Evolutionary conservation across 2,113 vertebrate genomes (phyloP).

Genomic region (Phyllostomus hastatus): DNA sequence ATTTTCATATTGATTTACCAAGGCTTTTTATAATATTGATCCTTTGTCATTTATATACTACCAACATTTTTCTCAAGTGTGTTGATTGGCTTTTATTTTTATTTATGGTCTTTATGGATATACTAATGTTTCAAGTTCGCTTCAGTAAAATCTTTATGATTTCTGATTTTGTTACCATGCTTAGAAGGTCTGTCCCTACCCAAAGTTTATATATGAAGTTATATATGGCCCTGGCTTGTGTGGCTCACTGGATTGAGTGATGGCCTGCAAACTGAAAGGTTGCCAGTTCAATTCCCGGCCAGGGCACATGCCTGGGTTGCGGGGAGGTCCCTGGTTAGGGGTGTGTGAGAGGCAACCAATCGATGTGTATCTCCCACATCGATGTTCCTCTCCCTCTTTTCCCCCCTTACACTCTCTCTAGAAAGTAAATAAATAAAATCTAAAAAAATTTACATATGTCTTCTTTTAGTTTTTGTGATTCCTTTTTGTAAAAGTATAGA

Average conservation of each 20-base stretch:
- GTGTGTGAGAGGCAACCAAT: too few species aligned
- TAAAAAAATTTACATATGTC: background rate
- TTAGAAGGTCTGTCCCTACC: background rate
- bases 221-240: background rate
- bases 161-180: slow-evolving; percentile 24
- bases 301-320: too few species aligned
- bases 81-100: slow-evolving; percentile 61
- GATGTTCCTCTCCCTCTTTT: too few species aligned
- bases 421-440: too few species aligned
- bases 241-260: too few species aligned
- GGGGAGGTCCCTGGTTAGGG: too few species aligned
- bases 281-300: too few species aligned
- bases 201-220: background rate
- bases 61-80: slow-evolving; percentile 41
- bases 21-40: slow-evolving; percentile 53
- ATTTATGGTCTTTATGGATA: slow-evolving; percentile 53
- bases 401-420: too few species aligned
- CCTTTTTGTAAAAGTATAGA: background rate
- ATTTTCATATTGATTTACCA: slow-evolving; percentile 46
- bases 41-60: slow-evolving; percentile 31
- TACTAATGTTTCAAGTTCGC: slow-evolving; percentile 21
- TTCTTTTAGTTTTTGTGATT: background rate
- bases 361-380: too few species aligned
- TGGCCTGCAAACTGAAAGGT: too few species aligned
- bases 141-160: slow-evolving; percentile 29